Conservation (phyloP, 2,113 vertebrate genomes). For the Cinclus mexicanus region DNA sequence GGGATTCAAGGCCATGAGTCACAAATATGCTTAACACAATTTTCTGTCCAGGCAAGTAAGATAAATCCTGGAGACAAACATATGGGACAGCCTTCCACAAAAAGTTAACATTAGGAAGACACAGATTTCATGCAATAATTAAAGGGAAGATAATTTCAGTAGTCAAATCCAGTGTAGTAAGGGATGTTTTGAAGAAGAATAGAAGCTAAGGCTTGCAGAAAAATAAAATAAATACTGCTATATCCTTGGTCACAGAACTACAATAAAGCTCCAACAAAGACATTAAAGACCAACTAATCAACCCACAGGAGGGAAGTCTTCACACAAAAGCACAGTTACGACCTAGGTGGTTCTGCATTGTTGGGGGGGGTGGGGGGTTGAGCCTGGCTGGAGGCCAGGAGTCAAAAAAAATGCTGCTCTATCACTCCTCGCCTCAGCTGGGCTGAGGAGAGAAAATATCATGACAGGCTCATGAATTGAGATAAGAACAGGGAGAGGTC, state of each 20-base stretch:
- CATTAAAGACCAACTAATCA: not conserved
- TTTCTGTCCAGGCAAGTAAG: not conserved
- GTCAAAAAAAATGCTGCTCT: not conserved
- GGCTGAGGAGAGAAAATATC: not conserved
- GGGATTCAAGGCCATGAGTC: not conserved
- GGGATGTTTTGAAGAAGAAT: not conserved
- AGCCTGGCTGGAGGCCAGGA: not conserved
- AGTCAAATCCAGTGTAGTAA: not conserved
- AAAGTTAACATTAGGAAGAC: not conserved
- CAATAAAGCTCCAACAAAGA: not conserved
- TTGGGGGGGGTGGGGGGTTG: not conserved
- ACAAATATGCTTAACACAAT: not conserved
- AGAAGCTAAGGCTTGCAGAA: not conserved
- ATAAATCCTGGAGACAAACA: not conserved
- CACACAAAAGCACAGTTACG: not conserved
- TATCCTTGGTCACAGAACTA: not conserved
- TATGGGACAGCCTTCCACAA: not conserved
- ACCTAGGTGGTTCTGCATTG: not conserved
- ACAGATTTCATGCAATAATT: not conserved
- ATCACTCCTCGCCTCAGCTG: not conserved
- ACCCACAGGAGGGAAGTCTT: not conserved
- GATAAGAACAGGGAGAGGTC: not conserved
- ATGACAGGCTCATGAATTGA: not conserved
- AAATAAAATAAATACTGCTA: not conserved
- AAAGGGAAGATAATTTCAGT: not conserved